Evolutionary conservation across 2,888 invertebrate genomes (phyloP).

Genomic region (Agrotis puta): DNA sequence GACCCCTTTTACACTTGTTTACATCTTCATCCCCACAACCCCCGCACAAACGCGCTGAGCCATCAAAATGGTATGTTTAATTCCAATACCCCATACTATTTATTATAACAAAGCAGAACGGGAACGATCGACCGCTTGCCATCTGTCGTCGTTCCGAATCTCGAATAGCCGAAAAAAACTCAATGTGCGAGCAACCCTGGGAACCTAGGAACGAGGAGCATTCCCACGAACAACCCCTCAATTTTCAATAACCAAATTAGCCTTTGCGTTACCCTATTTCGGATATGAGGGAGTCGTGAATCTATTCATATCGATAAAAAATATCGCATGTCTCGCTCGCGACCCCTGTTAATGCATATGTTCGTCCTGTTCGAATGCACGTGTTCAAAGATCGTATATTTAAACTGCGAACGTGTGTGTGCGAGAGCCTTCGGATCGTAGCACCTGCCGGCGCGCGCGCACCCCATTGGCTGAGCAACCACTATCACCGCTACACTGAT

Average conservation of each 20-base stretch:
- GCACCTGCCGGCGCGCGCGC: constrained; percentile 89
- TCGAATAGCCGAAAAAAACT: constrained; percentile 88
- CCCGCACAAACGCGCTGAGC: constrained; percentile 82
- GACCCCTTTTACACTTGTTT: constrained; percentile 91
- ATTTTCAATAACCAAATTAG: constrained; percentile 92
- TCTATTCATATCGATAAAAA: constrained; percentile 90
- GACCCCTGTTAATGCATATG: constrained; percentile 72
- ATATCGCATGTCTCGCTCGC: constrained; percentile 81
- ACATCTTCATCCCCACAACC: constrained; percentile 89
- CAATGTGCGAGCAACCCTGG: constrained; percentile 92
- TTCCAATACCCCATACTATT: constrained; percentile 89
- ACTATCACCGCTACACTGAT: constrained; percentile 91
- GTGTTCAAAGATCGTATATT: constrained; percentile 90
- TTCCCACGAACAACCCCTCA: constrained; percentile 93
- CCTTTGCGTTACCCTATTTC: constrained; percentile 92
- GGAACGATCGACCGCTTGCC: constrained; percentile 89
- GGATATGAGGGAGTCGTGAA: constrained; percentile 91
- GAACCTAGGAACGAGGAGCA: constrained; percentile 92
- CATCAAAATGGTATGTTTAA: constrained; percentile 91
- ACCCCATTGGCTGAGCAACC: constrained; percentile 85
- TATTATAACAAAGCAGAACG: constrained; percentile 89
- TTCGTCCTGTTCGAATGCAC: constrained; percentile 90
- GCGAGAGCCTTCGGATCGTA: constrained; percentile 81
- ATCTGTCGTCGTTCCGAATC: constrained; percentile 91
- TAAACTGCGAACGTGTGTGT: constrained; percentile 83